Conservation (phyloP, 2,888 invertebrate species). For the Parnassius mnemosyne region DNA sequence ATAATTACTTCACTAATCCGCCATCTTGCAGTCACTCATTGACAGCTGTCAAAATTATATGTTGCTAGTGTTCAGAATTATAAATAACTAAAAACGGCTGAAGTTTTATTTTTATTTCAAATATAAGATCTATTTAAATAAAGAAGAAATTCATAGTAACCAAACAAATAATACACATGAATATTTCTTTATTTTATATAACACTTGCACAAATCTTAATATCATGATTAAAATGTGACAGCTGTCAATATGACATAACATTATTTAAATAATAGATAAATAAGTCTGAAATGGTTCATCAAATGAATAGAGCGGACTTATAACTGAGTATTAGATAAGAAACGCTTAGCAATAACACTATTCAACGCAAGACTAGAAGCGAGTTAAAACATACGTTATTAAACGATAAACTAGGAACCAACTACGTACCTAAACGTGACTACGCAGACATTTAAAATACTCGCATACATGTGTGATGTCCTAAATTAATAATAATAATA, state of each 20-base stretch:
- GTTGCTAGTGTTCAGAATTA: too few relatives aligned
- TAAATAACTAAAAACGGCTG: too few relatives aligned
- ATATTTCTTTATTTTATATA: too few relatives aligned
- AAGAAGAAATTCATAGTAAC: too few relatives aligned
- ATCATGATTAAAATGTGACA: slow-evolving; percentile 1
- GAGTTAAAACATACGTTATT: slow-evolving; percentile 29
- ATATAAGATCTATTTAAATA: too few relatives aligned
- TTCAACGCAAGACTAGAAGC: slow-evolving; percentile 60
- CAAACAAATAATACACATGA: too few relatives aligned
- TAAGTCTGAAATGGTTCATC: slow-evolving; percentile 11
- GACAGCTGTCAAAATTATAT: slow-evolving; percentile 20
- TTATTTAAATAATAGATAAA: not conserved
- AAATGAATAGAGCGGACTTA: slow-evolving; percentile 32
- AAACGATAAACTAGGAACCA: slow-evolving; percentile 14
- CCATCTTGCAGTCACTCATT: slow-evolving; percentile 7
- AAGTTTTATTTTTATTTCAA: too few relatives aligned
- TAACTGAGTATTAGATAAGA: slow-evolving; percentile 50
- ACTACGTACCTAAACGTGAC: slow-evolving; percentile 27
- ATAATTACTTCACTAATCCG: slow-evolving; percentile 5
- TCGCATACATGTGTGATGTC: slow-evolving; percentile 19
- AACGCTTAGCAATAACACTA: slow-evolving; percentile 32
- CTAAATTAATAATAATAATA: too few relatives aligned
- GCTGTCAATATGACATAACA: slow-evolving; percentile 11
- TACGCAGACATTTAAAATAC: slow-evolving; percentile 22
- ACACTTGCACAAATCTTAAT: not conserved